Base-by-base conservation (phyloP, 2,797 vertebrate species). In the Enoplosus armatus region DNA sequence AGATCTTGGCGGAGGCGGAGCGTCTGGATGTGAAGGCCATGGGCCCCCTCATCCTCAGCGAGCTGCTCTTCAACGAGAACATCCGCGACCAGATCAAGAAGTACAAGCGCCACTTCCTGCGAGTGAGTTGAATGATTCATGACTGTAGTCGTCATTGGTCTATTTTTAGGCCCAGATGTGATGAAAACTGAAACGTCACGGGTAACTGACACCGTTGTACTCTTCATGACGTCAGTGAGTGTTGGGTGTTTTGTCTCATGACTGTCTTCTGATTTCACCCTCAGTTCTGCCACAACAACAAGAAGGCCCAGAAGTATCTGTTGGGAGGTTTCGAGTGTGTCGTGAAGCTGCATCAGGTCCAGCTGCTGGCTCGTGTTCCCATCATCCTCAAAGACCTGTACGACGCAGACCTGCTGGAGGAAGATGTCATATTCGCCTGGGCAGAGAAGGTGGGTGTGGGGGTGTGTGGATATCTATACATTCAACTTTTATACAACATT, bases 211-310 rank as follows among this genome's bases (percentile, higher is more conserved):
- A n/a, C n/a, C n/a, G n/a, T n/a, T n/a, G n/a, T n/a, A n/a, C n/a
- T n/a, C n/a, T n/a, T n/a, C n/a, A n/a, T n/a, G n/a, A n/a, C n/a
- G n/a, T n/a, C n/a, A n/a, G n/a, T n/a, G n/a, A n/a, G n/a, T n/a
- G n/a, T n/a, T n/a, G 20, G 5, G 22, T 8, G 3, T 3, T n/a
- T 14, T 14, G 50, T 22, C 45, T 35, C 37, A 1, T 15, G 16
- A 9, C 20, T 18, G 12, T 8, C 14, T 2, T 74, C 16, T 22
- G 41, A 12, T 72, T 67, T 37, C 14, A 18, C 22, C 63, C 2
- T 14, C 87, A 98, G 98, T 99, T 99, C 90, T 99, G 98, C 91
- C 97, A 98, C 94, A 98, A 98, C 93, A 98, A 98, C 92, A 98
- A 98, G 91, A 98, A 97, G 79, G 98, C 97, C 83, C 97, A 99